Conservation (phyloP, 2,797 vertebrate species). For the Sebastes iracundus region DNA sequence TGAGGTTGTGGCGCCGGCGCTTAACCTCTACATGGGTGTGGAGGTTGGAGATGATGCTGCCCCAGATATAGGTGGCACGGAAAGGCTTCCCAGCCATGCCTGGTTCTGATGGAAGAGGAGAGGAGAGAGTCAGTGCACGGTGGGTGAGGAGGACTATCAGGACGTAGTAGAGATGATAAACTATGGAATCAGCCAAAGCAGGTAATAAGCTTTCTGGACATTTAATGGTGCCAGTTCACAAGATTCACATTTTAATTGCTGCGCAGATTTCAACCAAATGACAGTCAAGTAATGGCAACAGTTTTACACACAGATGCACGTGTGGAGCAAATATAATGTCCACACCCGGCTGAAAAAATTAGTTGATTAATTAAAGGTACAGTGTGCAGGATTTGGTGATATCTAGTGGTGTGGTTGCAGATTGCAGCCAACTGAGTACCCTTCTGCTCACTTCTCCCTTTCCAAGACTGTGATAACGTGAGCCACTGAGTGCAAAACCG, state of each 20-base stretch:
- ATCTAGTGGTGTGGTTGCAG: too few species aligned
- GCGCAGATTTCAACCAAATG: neutral
- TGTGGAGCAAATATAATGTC: neutral
- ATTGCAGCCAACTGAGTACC: too few species aligned
- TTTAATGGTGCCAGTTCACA: neutral
- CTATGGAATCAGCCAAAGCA: neutral
- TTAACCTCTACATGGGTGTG: conserved; percentile 93
- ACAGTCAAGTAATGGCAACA: neutral
- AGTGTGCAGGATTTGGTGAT: rapidly evolving
- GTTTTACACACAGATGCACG: neutral
- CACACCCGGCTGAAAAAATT: neutral
- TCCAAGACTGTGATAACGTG: too few species aligned
- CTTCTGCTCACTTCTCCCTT: too few species aligned
- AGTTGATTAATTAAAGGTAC: neutral
- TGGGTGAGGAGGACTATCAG: neutral
- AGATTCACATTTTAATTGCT: neutral
- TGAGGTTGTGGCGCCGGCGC: conserved; percentile 93
- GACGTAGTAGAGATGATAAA: neutral
- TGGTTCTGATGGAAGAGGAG: conserved; percentile 72
- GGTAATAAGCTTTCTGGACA: too few species aligned
- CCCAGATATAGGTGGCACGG: conserved; percentile 94
- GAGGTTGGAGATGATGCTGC: conserved; percentile 93
- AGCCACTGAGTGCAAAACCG: too few species aligned
- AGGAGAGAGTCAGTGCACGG: neutral
- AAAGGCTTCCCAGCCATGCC: conserved; percentile 94